These are phyloP conservation scores for Geotrypetes seraphini DNA, from an alignment of 2,797 vertebrate species.

Conservation along the genomic window DNA sequence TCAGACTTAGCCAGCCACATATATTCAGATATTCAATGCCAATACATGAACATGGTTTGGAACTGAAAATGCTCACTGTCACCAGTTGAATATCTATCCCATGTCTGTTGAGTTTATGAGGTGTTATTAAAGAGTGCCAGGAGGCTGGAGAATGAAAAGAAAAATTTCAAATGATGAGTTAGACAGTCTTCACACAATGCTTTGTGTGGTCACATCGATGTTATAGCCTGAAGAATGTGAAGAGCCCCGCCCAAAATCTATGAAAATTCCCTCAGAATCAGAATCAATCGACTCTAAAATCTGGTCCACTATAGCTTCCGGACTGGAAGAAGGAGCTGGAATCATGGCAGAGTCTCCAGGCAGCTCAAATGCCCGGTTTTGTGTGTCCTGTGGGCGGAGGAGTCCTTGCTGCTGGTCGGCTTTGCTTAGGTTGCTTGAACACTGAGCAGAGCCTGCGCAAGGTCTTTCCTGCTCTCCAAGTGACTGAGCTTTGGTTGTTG, in stretches of 20 bases:
- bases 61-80: too few relatives aligned
- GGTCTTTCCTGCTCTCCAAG: conserved; percentile 31
- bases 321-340: conserved; percentile 79
- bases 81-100: too few relatives aligned
- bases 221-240: conserved; percentile 60
- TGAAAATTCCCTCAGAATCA: conserved; percentile 89
- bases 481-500: conserved; percentile 18
- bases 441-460: conserved; percentile 37
- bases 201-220: conserved; percentile 69
- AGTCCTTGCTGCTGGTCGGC: conserved; percentile 33
- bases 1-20: too few relatives aligned
- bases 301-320: conserved; percentile 84
- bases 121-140: too few relatives aligned
- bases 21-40: too few relatives aligned
- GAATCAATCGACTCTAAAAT: conserved; percentile 84
- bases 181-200: conserved; percentile 69
- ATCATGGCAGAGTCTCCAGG: conserved; percentile 51
- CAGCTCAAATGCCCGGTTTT: conserved; percentile 18
- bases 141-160: not conserved
- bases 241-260: conserved; percentile 80
- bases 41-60: too few relatives aligned
- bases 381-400: conserved; percentile 2
- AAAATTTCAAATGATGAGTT: not conserved
- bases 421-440: conserved; percentile 25
- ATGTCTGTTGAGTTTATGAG: too few relatives aligned